Conservation (phyloP, 1,140 invertebrate species). For the Lepidostoma basale region DNA sequence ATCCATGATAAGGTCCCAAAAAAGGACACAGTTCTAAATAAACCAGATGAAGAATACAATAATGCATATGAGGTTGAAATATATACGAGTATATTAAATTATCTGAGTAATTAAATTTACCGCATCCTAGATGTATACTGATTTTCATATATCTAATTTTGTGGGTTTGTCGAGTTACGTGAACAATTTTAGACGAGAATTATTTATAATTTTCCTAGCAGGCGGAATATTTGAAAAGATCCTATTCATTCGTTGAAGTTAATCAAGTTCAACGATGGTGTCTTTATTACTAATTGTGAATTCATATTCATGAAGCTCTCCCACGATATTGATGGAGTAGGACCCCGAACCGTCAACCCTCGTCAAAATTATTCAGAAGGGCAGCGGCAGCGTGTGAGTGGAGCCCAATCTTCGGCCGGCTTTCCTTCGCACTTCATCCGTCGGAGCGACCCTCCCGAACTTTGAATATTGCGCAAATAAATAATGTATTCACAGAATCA, state of each 20-base stretch:
- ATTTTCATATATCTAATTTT: background rate
- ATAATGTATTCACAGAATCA: background rate
- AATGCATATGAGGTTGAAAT: too few relatives aligned
- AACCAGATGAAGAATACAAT: too few relatives aligned
- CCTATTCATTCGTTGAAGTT: background rate
- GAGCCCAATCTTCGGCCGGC: slow-evolving; percentile 13
- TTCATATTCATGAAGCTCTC: slow-evolving; percentile 17
- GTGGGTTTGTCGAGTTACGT: background rate
- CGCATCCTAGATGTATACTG: background rate
- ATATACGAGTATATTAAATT: background rate
- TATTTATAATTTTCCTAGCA: background rate
- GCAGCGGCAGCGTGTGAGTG: slow-evolving; percentile 1
- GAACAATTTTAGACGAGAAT: background rate
- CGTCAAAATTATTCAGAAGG: slow-evolving; percentile 30
- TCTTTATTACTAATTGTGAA: slow-evolving; percentile 16
- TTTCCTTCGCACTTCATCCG: background rate
- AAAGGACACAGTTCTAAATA: too few relatives aligned
- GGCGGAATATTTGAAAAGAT: background rate
- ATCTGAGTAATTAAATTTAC: background rate
- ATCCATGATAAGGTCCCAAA: too few relatives aligned
- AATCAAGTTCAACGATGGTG: background rate
- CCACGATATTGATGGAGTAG: slow-evolving; percentile 14
- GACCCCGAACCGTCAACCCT: slow-evolving; percentile 21
- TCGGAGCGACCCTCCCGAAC: background rate
- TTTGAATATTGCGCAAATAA: background rate